Evolutionary conservation across 2,797 vertebrate genomes (phyloP).

Genomic region (Emys orbicularis): DNA sequence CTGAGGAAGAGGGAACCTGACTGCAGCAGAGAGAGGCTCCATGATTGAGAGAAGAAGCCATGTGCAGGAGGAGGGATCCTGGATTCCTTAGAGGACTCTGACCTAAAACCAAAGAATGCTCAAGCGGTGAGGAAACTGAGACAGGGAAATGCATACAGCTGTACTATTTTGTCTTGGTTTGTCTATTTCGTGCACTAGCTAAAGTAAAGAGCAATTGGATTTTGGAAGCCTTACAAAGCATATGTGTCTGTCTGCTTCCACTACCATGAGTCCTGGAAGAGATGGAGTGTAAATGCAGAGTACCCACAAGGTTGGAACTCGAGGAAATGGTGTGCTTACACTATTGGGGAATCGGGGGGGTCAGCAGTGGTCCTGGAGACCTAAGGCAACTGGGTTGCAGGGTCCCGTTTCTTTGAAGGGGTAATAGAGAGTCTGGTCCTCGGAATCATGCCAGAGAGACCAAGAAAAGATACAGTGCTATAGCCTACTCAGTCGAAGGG

Average conservation of each 20-base stretch:
- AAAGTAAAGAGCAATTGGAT: neutral
- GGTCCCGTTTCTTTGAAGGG: neutral
- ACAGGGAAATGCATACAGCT: no score
- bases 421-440: neutral
- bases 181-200: no score
- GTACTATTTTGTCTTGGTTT: no score
- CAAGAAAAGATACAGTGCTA: neutral
- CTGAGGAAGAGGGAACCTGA: neutral
- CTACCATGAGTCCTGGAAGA: neutral
- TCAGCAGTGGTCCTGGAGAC: neutral
- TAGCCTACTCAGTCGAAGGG: no score
- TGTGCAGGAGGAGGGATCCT: neutral
- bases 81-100: neutral
- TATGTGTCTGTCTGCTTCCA: neutral
- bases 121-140: no score
- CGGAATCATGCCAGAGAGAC: neutral
- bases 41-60: neutral
- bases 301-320: neutral
- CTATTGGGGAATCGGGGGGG: neutral
- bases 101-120: neutral
- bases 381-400: neutral
- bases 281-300: neutral
- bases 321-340: neutral
- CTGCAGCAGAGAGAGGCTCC: neutral
- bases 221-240: neutral